Evolutionary conservation across 2,888 invertebrate genomes (phyloP).

Genomic region (Loripinus fragilis): DNA sequence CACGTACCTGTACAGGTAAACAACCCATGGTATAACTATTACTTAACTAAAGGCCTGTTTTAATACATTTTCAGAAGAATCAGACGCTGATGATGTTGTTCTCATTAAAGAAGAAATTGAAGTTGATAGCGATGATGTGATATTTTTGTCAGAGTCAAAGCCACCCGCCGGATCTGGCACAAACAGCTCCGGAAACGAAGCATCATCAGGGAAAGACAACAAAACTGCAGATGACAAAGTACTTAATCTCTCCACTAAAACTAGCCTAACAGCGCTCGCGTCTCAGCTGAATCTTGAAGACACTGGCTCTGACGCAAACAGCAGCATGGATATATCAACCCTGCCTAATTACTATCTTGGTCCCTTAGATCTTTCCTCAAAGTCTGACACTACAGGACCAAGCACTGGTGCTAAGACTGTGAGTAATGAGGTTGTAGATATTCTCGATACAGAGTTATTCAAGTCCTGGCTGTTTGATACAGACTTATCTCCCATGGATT

Average conservation of each 20-base stretch:
- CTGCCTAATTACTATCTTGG: background rate
- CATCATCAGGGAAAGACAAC: background rate
- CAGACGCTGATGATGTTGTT: constrained; percentile 74
- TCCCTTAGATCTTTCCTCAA: constrained; percentile 54
- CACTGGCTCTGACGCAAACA: background rate
- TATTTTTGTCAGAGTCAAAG: constrained; percentile 69
- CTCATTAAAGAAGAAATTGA: constrained; percentile 72
- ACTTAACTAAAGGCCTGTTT: too few relatives aligned
- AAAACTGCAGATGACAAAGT: background rate
- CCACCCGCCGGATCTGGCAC: constrained; percentile 32
- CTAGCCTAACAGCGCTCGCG: background rate
- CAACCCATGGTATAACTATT: too few relatives aligned
- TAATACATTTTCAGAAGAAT: constrained; percentile 62
- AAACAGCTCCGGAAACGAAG: background rate
- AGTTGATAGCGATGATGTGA: constrained; percentile 67
- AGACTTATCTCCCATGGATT: background rate
- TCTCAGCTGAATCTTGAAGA: background rate
- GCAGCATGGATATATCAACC: background rate
- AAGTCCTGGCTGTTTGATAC: background rate
- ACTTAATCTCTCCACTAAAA: background rate
- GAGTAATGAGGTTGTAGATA: background rate
- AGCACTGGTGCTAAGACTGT: background rate
- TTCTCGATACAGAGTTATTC: background rate
- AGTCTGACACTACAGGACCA: constrained; percentile 19
- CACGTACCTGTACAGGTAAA: too few relatives aligned